Base-by-base conservation (phyloP, 1,140 invertebrate genomes). In the Penaeus indicus region DNA sequence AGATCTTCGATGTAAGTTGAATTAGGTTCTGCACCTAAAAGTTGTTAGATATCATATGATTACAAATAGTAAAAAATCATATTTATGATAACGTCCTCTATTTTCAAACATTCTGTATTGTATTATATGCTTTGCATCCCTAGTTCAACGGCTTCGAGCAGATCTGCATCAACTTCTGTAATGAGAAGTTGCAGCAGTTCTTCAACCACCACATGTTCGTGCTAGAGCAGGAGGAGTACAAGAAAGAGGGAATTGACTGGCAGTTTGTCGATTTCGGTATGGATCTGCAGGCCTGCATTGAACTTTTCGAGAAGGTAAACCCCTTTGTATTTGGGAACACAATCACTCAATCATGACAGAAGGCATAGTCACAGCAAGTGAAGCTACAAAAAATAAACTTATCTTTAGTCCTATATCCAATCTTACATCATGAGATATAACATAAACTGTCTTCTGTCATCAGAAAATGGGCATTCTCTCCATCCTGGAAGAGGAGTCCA, bases 281-380 rank as follows among this genome's bases (percentile, higher is more conserved):
- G 96, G 98, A 99, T 95, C 95, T 99, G 93, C 95, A 96, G 94
- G 96, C 97, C 93, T 99, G 98, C 96, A 99, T 99, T 95, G 98
- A 99, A 94, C 95, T 99, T 92, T 99, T 99, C 94, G 98, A 99
- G 95, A 99, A 99, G 97, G 98, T 99, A 96, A 42, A 19, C 25
- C 27, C 47, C 13, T 54, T 2, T 42, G 38, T 42, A 8, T 42
- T 42, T 42, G 38, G 38, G 38, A 42, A 42, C 5, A 42, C 38
- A n/a, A 27, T 10, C 18, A 82, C 5, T 38, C 8, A 62, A 27
- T 82, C 38, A 63, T 60, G 16, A 19, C 25, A 38, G 16, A 32
- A 32, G 19, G 72, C 72, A 75, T 16, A 75, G 27, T 32, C 42
- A 75, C 54, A 13, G 0, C 16, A 54, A 54, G 54, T 10, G 10